Conservation (phyloP, 2,888 invertebrate species). For the Boloria selene region DNA sequence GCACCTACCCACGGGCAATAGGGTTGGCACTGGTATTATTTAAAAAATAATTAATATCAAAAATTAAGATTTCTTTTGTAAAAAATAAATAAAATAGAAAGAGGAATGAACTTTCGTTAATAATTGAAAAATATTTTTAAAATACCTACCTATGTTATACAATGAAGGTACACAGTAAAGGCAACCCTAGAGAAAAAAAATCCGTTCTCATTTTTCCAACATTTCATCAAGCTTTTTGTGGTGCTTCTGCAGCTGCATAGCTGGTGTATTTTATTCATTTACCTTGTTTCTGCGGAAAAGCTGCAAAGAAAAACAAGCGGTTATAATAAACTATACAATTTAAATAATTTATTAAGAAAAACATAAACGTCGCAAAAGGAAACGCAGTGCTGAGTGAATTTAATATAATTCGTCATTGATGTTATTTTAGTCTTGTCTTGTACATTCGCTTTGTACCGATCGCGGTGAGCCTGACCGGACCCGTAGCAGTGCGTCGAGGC, state of each 20-base stretch:
- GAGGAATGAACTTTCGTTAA: background rate
- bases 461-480: slow-evolving; percentile 7
- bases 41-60: background rate
- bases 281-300: background rate
- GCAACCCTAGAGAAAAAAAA: slow-evolving; percentile 10
- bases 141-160: too few relatives aligned
- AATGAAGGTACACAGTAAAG: background rate
- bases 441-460: background rate
- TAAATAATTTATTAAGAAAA: too few relatives aligned
- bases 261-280: slow-evolving; percentile 7
- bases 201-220: slow-evolving; percentile 20
- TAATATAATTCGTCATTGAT: background rate
- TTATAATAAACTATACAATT: too few relatives aligned
- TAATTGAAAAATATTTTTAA: background rate
- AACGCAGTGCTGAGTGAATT: too few relatives aligned
- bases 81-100: background rate
- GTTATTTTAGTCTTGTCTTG: slow-evolving; percentile 10
- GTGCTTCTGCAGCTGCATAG: slow-evolving; percentile 16
- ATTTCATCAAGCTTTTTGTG: slow-evolving; percentile 22
- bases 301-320: background rate
- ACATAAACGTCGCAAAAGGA: too few relatives aligned
- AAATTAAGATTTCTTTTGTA: too few relatives aligned
- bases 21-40: slow-evolving; percentile 19
- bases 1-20: slow-evolving; percentile 18
- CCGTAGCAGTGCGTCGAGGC: slow-evolving; percentile 13